Evolutionary conservation across 2,113 vertebrate species (phyloP), one percentile per base, ranked within the genome.

Genomic region (Reinhardtius hippoglossoides): DNA sequence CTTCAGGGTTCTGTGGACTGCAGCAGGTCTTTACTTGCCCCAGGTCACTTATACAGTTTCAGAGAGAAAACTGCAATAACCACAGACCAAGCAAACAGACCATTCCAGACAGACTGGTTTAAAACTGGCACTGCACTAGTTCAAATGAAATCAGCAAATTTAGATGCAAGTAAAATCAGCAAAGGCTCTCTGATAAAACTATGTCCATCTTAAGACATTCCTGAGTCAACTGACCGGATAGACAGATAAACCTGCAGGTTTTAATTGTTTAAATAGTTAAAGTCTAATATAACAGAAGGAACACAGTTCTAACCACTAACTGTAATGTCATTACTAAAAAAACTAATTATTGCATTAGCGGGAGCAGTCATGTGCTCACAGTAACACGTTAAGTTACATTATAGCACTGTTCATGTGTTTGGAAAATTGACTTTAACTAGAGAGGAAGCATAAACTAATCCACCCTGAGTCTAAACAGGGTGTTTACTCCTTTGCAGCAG

Each of bases 361-460:
- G 62, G 42, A 65, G 26, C 40, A 4, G 26, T 20, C 31, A 21
- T 40, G 55, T 14, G 37, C 56, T 65, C 21, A 48, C 67, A 58
- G 16, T 50, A 65, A 60, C 23, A 70, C 42, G 35, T 58, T 6
- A 24, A 54, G 27, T 46, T 23, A 1, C 52, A 8, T 9, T 31
- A 27, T 6, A 23, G 66, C 24, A 18, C 21, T 31, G 42, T 27
- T 74, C 71, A 64, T 52, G 46, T 66, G 15, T 64, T 44, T 46
- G 44, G 44, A 31, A 50, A 31, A 50, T 31, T 70, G 23, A 42
- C 7, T 74, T 76, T 14, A 66, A 24, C 77, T 68, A 18, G 16
- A 50, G 15, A 50, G 46, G 46, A 50, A 63, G 48, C 60, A 58
- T 46, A 67, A 74, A 63, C 42, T 50, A 57, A 77, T 74, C 42